phyloP scores from a whole-genome alignment of 1,140 invertebrate species.

The Asbolus verrucosus region DNA sequence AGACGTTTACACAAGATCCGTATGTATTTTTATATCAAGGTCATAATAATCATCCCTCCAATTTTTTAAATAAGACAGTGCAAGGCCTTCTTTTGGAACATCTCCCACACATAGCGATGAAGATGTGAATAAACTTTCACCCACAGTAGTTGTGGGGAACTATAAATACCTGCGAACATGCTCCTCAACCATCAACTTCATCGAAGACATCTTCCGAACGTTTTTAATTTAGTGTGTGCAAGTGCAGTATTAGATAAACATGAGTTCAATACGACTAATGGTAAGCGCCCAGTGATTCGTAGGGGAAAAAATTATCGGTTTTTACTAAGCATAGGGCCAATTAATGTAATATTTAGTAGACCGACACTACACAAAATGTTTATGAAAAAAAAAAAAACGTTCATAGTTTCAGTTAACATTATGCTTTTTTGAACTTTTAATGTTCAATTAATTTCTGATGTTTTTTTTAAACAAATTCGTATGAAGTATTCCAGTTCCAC shows the following conservation, averaged over 20 bases:
- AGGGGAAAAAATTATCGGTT: too few species aligned
- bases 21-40: conserved; percentile 42
- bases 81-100: conserved; percentile 43
- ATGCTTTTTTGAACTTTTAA: too few species aligned
- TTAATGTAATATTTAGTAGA: too few species aligned
- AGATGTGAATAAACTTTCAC: conserved; percentile 55
- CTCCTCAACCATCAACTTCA: conserved; percentile 24
- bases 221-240: conserved; percentile 44
- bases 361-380: too few species aligned
- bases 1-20: conserved; percentile 15
- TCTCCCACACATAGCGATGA: conserved; percentile 46
- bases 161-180: conserved; percentile 52
- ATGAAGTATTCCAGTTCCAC: too few species aligned
- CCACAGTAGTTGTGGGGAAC: conserved; percentile 41
- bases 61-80: conserved; percentile 32
- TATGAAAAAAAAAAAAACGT: too few species aligned
- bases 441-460: too few species aligned
- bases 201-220: conserved; percentile 44
- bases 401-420: too few species aligned
- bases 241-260: conserved; percentile 40
- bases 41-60: conserved; percentile 45
- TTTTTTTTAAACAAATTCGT: too few species aligned
- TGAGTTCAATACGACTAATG: conserved; percentile 47
- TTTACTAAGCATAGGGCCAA: too few species aligned
- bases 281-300: conserved; percentile 37